Percentiles rank a stretch among this genome's conserved stretches.
Conservation (phyloP, 2,797 vertebrate genomes). For the Xerus rutilus region DNA sequence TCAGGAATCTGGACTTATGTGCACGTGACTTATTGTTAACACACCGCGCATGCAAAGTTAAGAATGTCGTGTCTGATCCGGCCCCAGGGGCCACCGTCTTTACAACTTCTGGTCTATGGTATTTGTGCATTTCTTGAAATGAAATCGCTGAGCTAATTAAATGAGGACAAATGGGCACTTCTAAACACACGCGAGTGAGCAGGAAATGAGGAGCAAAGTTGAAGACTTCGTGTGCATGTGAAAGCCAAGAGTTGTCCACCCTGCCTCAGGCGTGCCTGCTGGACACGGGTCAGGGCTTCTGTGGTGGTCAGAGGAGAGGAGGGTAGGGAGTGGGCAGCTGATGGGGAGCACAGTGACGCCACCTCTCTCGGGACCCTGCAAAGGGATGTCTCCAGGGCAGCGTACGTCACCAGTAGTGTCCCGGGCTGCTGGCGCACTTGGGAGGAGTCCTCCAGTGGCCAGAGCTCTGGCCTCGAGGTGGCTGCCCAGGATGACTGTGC, state of each 20-base stretch:
- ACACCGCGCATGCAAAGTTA: not conserved
- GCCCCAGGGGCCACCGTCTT: not conserved
- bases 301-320: accelerated
- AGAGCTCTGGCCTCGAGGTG: no score
- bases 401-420: no score
- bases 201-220: no score
- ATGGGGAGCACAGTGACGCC: accelerated
- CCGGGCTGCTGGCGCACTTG: no score
- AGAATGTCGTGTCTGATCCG: not conserved
- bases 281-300: not conserved
- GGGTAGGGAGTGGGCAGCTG: accelerated
- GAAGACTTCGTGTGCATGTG: not conserved
- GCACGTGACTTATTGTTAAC: not conserved
- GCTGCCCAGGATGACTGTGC: no score
- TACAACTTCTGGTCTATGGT: not conserved
- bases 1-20: not conserved
- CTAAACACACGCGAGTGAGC: not conserved
- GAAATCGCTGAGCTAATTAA: not conserved
- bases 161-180: not conserved
- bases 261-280: accelerated
- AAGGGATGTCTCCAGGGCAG: not conserved
- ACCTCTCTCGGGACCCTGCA: not conserved
- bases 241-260: not conserved
- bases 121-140: constrained; percentile 13
- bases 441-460: no score